A percentile compares a stretch with the other conserved stretches of the same genome.
Conservation (phyloP, 2,888 invertebrate species). For the Lasioglossum marginatum region DNA sequence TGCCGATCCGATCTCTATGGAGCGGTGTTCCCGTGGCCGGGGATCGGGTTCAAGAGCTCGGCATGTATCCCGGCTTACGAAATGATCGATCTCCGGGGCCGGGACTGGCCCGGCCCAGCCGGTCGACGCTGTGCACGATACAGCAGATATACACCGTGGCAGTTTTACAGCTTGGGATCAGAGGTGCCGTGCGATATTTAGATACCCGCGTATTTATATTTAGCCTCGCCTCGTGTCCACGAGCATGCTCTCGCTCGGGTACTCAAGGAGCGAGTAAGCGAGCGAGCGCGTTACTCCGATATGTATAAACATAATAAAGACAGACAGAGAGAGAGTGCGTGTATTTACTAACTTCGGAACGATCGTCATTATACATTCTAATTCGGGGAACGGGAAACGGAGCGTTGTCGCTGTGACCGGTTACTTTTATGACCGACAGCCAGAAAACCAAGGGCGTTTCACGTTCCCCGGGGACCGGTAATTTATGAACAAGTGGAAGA, state of each 20-base stretch:
- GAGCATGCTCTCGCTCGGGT: background rate
- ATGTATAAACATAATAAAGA: conserved; percentile 51
- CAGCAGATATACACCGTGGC: background rate
- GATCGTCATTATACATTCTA: conserved; percentile 53
- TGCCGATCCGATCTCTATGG: conserved; percentile 8
- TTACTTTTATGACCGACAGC: conserved; percentile 9
- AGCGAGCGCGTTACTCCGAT: conserved; percentile 23
- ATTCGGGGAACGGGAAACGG: conserved; percentile 40
- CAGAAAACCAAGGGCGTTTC: conserved; percentile 34
- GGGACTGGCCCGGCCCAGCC: background rate
- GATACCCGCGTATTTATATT: conserved; percentile 57
- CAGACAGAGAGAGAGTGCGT: background rate
- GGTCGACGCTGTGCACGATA: conserved; percentile 12
- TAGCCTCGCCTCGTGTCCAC: conserved; percentile 41
- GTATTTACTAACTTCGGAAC: conserved; percentile 38
- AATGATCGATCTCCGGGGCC: conserved; percentile 12
- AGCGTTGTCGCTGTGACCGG: conserved; percentile 30
- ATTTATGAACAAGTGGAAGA: conserved; percentile 4
- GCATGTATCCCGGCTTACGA: conserved; percentile 2
- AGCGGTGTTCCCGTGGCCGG: conserved; percentile 7
- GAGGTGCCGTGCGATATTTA: conserved; percentile 57
- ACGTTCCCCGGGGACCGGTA: conserved; percentile 4
- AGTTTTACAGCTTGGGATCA: conserved; percentile 42
- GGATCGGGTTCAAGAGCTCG: conserved; percentile 7
- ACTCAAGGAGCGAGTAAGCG: background rate